These are phyloP conservation scores for Boloria selene DNA, from an alignment of 2,888 invertebrate species.

Conservation along the genomic window DNA sequence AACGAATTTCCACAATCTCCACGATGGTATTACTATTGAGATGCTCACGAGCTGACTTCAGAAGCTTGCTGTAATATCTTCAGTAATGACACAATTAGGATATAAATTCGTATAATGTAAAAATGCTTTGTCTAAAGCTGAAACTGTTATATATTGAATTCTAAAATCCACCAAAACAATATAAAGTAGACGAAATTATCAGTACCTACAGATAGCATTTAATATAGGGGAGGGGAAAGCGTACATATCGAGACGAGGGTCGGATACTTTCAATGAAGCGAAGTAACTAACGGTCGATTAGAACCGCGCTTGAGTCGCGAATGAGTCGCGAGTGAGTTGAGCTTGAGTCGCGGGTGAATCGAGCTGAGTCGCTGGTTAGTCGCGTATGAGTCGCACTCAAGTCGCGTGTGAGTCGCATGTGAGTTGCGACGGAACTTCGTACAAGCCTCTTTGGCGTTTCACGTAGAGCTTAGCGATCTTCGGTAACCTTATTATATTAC, in stretches of 20 bases:
- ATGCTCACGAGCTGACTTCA: too few relatives aligned
- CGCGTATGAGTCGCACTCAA: not conserved
- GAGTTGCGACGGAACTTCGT: not conserved
- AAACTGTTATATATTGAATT: slow-evolving; percentile 3
- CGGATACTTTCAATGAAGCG: slow-evolving; percentile 6
- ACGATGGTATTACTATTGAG: not conserved
- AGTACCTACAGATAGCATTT: slow-evolving; percentile 6
- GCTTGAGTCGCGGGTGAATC: not conserved
- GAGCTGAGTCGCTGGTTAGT: too few relatives aligned
- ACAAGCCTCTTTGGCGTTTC: slow-evolving; percentile 26
- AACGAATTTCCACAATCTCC: not conserved
- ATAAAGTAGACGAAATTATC: slow-evolving; percentile 2
- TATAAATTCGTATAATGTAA: not conserved
- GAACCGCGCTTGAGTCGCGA: not conserved
- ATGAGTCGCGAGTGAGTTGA: too few relatives aligned
- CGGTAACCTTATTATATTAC: slow-evolving; percentile 43
- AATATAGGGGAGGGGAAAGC: not conserved
- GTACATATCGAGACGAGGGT: slow-evolving; percentile 17
- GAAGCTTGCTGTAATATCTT: too few relatives aligned
- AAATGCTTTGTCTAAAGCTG: slow-evolving; percentile 5
- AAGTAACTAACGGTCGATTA: not conserved
- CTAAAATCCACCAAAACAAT: not conserved
- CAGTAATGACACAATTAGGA: too few relatives aligned
- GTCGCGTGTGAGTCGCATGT: not conserved
- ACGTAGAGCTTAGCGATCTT: slow-evolving; percentile 59